Base-by-base conservation (phyloP, 2,888 invertebrate genomes). In the Ischnura elegans region DNA sequence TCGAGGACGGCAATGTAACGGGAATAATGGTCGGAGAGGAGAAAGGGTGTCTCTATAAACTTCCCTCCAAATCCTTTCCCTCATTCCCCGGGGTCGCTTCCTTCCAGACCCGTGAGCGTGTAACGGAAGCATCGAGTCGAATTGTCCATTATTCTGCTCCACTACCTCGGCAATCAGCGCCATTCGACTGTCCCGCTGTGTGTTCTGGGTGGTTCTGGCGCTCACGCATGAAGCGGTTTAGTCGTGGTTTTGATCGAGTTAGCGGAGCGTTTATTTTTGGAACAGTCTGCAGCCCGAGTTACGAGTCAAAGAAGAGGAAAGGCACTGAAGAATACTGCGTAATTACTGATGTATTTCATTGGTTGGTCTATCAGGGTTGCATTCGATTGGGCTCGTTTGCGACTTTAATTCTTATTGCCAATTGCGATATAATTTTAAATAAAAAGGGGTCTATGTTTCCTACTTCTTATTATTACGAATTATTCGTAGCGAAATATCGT, bases 81-180 rank as follows among this genome's bases (percentile, higher is more conserved):
- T 10, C 36, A 0, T 4, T 76, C 29, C 76, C 29, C 13, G 36
- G 76, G 36, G 76, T 76, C 76, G 29, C n/a, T 36, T 36, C 76
- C 76, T 76, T 76, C 76, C 76, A 76, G 76, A 29, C 16, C 76
- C 76, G 76, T 76, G 76, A 36, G 3, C 76, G 76, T 10, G 36
- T n/a, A 76, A 76, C 76, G 76, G 76, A 3, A 76, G 76, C 76
- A 76, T 13, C 29, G 76, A 76, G 76, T 36, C 76, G 76, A 36
- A 76, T 76, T 76, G 76, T 76, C 76, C 76, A 76, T 76, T 76
- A 76, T 76, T 76, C 76, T 76, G 76, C 29, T 36, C 76, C 76
- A 76, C 76, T 76, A 76, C 76, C 76, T 36, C 76, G 36, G n/a
- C 76, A 76, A 76, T 76, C 76, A 76, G 76, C 29, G 76, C 76